phyloP scores from a whole-genome alignment of 2,797 vertebrate species.

The Alauda arvensis region DNA sequence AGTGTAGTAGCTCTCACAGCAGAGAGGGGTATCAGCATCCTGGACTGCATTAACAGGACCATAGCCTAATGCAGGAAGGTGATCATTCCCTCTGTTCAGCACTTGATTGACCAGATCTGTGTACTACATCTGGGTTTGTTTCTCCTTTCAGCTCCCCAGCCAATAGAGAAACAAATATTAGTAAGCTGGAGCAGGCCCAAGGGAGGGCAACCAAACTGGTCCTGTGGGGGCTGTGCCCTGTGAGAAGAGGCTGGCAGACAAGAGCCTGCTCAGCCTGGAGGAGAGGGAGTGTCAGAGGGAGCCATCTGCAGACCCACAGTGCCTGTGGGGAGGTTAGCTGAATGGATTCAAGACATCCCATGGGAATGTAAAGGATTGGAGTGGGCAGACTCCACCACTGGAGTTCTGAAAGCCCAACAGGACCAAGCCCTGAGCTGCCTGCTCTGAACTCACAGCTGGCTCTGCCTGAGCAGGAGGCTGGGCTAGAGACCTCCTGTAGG shows the following conservation, averaged over 20 bases:
- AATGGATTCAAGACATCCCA: not conserved
- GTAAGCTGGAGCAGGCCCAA: not conserved
- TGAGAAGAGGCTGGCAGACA: not conserved
- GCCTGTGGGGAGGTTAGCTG: not conserved
- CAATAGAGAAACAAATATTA: not conserved
- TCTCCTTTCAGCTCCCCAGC: not conserved
- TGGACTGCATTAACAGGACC: not conserved
- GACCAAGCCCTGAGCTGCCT: not conserved
- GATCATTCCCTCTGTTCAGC: not conserved
- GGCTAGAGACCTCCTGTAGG: not conserved
- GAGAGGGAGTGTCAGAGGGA: not conserved
- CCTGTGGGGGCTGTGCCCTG: not conserved
- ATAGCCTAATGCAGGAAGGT: not conserved
- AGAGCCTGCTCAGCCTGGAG: not conserved
- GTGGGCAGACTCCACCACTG: not conserved
- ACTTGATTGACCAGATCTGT: not conserved
- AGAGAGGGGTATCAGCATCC: not conserved
- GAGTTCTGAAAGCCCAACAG: not conserved
- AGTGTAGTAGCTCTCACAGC: accelerated
- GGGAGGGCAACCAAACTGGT: not conserved
- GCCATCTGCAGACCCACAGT: not conserved
- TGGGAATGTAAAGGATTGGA: not conserved
- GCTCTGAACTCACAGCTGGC: not conserved
- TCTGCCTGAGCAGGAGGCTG: not conserved
- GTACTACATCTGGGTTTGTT: not conserved